phyloP scores from a whole-genome alignment of 2,888 invertebrate genomes.

The Brachyopa scutellaris region DNA sequence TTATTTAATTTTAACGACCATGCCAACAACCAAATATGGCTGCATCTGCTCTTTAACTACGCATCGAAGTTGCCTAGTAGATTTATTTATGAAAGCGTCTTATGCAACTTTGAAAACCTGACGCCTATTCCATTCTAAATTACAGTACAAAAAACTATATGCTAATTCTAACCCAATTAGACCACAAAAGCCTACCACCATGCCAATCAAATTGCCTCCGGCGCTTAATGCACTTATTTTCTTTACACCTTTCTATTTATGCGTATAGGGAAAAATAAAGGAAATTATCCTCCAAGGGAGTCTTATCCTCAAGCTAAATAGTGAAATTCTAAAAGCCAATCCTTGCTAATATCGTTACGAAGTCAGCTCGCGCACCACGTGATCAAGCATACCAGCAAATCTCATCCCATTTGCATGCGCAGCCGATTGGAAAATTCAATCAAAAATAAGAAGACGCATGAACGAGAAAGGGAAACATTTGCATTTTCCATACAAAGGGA shows the following conservation, averaged over 20 bases:
- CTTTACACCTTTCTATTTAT: conserved; percentile 27
- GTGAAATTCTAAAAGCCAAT: conserved; percentile 47
- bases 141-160: conserved; percentile 31
- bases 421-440: conserved; percentile 69
- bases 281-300: conserved; percentile 60
- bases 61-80: no score
- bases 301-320: conserved; percentile 31
- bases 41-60: no score
- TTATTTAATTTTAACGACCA: no score
- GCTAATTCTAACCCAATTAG: conserved; percentile 66
- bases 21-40: no score
- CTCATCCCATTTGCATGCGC: conserved; percentile 58
- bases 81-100: no score
- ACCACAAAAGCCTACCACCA: conserved; percentile 61
- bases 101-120: background rate
- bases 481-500: conserved; percentile 44
- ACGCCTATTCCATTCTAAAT: conserved; percentile 17
- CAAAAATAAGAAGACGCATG: conserved; percentile 61
- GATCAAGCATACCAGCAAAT: conserved; percentile 30
- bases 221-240: conserved; percentile 9
- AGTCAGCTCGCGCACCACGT: conserved; percentile 49
- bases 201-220: conserved; percentile 49
- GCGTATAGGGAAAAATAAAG: no score
- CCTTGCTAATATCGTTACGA: conserved; percentile 61
- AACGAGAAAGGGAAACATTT: conserved; percentile 59